Conservation (phyloP, 2,888 invertebrate genomes). For the Tenthredo mesomela region DNA sequence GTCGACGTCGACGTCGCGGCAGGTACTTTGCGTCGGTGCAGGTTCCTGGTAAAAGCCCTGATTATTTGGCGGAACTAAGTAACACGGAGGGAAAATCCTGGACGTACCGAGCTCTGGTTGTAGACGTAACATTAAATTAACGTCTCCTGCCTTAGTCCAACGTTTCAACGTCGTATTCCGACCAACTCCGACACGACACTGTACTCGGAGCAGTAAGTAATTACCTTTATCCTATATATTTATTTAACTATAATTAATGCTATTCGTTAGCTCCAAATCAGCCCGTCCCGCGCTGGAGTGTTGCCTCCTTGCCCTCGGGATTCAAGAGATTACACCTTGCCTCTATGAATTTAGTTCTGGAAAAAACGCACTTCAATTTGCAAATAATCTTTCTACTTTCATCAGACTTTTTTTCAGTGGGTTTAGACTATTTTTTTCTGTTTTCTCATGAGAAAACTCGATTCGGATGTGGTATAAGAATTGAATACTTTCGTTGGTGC, state of each 20-base stretch:
- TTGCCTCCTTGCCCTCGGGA: not conserved
- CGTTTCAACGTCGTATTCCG: slow-evolving; percentile 34
- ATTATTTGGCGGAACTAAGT: slow-evolving; percentile 50
- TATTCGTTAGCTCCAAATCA: slow-evolving; percentile 38
- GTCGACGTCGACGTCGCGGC: slow-evolving; percentile 34
- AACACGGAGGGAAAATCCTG: slow-evolving; percentile 48
- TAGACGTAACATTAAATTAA: slow-evolving; percentile 47
- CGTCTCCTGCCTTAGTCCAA: slow-evolving; percentile 31
- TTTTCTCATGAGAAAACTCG: not conserved
- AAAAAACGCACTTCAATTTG: not conserved
- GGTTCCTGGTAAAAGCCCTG: slow-evolving; percentile 46
- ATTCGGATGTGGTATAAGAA: not conserved
- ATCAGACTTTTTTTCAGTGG: not conserved
- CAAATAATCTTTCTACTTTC: not conserved
- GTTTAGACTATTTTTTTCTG: not conserved
- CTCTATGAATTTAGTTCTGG: not conserved
- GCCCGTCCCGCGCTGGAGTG: not conserved
- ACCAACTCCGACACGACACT: slow-evolving; percentile 38
- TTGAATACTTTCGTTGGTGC: slow-evolving; percentile 57
- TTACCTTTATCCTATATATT: slow-evolving; percentile 49
- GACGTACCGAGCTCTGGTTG: slow-evolving; percentile 31
- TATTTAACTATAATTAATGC: slow-evolving; percentile 49
- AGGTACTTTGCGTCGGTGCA: slow-evolving; percentile 46
- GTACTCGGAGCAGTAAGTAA: slow-evolving; percentile 41
- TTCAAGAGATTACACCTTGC: not conserved